These are phyloP conservation scores for Formica aserva DNA, from an alignment of 2,888 invertebrate species.

Conservation along the genomic window DNA sequence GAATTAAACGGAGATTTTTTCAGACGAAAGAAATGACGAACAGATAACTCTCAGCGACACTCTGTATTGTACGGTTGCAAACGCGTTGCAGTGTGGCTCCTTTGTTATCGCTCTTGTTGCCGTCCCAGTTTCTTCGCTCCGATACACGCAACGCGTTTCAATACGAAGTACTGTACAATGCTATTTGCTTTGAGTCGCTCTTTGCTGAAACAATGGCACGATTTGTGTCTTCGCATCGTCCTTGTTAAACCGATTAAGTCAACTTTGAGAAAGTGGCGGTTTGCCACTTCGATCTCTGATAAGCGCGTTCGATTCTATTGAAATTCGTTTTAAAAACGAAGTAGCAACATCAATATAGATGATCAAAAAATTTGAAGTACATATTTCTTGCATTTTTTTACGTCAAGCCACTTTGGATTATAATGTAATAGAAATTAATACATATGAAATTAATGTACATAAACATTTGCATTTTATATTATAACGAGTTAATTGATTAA, in stretches of 20 bases:
- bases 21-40: conserved; percentile 1
- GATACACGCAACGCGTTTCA: conserved; percentile 77
- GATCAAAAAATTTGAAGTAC: not conserved
- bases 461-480: too few relatives aligned
- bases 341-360: not conserved
- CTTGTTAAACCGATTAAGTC: conserved; percentile 62
- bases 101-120: conserved; percentile 82
- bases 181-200: conserved; percentile 64
- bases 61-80: conserved; percentile 57
- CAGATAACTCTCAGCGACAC: conserved; percentile 20
- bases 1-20: conserved; percentile 20
- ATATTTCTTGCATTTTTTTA: not conserved
- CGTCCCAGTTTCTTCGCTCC: conserved; percentile 83
- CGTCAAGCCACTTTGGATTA: too few relatives aligned
- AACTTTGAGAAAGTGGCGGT: conserved; percentile 20
- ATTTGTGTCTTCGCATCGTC: conserved; percentile 66
- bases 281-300: not conserved
- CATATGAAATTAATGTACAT: too few relatives aligned
- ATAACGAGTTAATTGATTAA: too few relatives aligned
- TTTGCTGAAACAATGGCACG: conserved; percentile 73
- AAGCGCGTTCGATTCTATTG: not conserved
- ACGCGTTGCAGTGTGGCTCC: conserved; percentile 79
- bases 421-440: too few relatives aligned
- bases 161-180: conserved; percentile 67
- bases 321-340: not conserved